Percentiles rank a stretch among this genome's conserved stretches.
Evolutionary conservation across 2,888 invertebrate species (phyloP).

Genomic region (Sphecodes monilicornis): DNA sequence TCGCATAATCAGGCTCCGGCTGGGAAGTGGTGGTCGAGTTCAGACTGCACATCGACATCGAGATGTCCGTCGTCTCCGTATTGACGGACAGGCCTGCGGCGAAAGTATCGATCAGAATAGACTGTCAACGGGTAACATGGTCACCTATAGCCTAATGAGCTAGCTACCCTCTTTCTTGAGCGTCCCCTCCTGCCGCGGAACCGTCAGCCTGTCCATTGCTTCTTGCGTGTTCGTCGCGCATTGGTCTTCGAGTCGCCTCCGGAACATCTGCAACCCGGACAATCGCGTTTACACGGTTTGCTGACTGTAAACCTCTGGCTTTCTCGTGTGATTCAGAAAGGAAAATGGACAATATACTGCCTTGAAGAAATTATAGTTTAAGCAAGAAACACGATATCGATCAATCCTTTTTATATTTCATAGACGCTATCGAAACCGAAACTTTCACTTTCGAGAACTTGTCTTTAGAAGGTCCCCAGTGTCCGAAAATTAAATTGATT

Average conservation of each 20-base stretch:
- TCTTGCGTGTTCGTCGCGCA: constrained; percentile 82
- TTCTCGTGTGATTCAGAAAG: background rate
- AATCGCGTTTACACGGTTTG: background rate
- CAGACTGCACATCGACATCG: constrained; percentile 85
- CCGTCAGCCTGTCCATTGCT: constrained; percentile 81
- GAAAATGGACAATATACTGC: no score
- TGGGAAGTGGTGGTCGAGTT: constrained; percentile 83
- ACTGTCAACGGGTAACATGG: background rate
- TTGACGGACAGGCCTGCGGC: constrained; percentile 84
- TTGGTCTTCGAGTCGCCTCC: constrained; percentile 89
- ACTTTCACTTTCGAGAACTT: no score
- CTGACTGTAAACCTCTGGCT: background rate
- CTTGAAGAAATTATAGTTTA: no score
- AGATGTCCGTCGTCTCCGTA: constrained; percentile 85
- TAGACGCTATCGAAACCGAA: no score
- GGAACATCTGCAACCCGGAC: constrained; percentile 86
- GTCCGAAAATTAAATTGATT: no score
- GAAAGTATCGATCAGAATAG: background rate
- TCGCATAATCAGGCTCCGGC: constrained; percentile 85
- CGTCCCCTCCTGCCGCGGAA: constrained; percentile 81
- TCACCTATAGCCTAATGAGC: background rate
- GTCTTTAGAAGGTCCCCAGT: no score
- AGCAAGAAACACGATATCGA: background rate
- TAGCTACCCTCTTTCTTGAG: constrained; percentile 83
- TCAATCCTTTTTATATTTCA: background rate